phyloP scores from a whole-genome alignment of 2,888 invertebrate species.

The Mimumesa dahlbomi region DNA sequence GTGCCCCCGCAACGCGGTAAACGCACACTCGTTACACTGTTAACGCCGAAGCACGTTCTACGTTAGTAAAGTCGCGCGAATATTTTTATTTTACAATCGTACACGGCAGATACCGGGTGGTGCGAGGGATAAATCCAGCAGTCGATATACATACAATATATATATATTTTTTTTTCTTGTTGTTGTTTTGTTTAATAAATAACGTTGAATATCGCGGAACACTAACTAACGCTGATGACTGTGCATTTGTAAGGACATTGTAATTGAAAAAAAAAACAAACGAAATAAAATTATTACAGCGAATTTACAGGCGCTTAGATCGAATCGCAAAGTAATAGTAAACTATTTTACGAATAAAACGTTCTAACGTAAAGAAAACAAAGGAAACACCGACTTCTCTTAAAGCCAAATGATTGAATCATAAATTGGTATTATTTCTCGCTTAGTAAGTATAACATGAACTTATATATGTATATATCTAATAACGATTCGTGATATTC shows the following conservation, averaged over 20 bases:
- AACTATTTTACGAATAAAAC: conserved; percentile 18
- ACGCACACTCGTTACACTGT: conserved; percentile 14
- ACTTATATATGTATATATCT: conserved; percentile 25
- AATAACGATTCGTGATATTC: conserved; percentile 38
- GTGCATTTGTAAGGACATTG: not conserved
- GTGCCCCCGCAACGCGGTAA: conserved; percentile 4
- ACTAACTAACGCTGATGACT: conserved; percentile 8
- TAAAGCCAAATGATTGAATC: conserved; percentile 16
- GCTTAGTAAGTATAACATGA: conserved; percentile 12
- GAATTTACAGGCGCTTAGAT: conserved; percentile 9
- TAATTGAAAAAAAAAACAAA: not conserved
- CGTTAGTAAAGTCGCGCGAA: not conserved
- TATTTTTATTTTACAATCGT: conserved; percentile 35
- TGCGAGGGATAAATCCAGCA: conserved; percentile 37
- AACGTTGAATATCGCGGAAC: conserved; percentile 10
- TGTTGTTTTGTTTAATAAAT: too few relatives aligned
- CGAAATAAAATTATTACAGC: conserved; percentile 12
- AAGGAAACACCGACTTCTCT: conserved; percentile 14
- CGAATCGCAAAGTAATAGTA: conserved; percentile 20
- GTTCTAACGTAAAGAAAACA: too few relatives aligned
- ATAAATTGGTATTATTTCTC: conserved; percentile 18
- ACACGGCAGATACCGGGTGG: conserved; percentile 26
- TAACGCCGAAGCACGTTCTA: conserved; percentile 15
- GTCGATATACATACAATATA: conserved; percentile 3
- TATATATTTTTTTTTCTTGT: too few relatives aligned